Percentiles rank a stretch among this genome's conserved stretches.
phyloP scores from a whole-genome alignment of 2,113 vertebrate species.

The Cathartes aura region DNA sequence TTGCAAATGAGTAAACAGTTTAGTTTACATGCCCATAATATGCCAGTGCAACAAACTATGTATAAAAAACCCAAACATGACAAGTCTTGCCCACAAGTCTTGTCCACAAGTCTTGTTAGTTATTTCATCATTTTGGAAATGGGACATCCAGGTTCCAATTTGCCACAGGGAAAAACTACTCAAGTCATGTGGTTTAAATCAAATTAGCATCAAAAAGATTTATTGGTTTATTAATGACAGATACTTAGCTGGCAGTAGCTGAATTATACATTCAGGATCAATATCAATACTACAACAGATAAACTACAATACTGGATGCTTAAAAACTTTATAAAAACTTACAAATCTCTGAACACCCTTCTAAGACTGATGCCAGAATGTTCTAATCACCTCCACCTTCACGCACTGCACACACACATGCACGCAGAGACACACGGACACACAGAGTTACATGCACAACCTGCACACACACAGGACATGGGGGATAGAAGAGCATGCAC shows the following conservation, averaged over 20 bases:
- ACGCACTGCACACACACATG: neutral
- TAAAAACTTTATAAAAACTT: neutral
- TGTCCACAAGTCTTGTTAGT: neutral
- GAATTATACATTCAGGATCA: neutral
- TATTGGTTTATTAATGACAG: neutral
- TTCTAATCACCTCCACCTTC: neutral
- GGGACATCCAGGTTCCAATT: neutral
- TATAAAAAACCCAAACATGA: neutral
- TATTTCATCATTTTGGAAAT: neutral
- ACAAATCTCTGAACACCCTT: neutral
- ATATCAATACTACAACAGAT: neutral
- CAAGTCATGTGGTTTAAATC: neutral
- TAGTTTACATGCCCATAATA: neutral
- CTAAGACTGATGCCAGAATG: neutral
- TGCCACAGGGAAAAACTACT: neutral
- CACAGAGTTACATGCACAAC: neutral
- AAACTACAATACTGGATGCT: neutral
- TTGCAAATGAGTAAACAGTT: neutral
- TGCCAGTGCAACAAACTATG: neutral
- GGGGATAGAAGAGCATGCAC: neutral
- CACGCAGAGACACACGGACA: too few relatives aligned
- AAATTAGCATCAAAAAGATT: neutral
- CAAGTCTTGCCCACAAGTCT: neutral
- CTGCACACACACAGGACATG: too few relatives aligned
- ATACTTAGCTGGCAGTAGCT: neutral